Base-by-base conservation (phyloP, 2,888 invertebrate genomes). In the Drosophila kambysellisi region DNA sequence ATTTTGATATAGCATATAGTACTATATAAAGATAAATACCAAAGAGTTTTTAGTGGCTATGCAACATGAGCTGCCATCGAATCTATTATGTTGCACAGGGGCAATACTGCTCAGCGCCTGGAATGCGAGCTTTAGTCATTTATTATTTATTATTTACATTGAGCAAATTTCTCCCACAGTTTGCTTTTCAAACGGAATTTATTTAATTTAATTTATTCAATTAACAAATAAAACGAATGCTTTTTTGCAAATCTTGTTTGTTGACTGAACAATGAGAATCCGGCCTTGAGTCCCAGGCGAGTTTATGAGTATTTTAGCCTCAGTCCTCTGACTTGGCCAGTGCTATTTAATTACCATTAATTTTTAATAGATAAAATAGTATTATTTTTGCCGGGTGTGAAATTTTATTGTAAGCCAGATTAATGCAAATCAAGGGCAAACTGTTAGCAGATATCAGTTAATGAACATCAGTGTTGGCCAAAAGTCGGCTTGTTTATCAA, bases 211-310 rank as follows among this genome's bases (percentile, higher is more conserved):
- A 52, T 33, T 33, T 52, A 52, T 52, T 33, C 15, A 52, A 52
- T 52, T 52, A 33, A 33, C 33, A 20, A 51, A 32, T 11, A 32
- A 51, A n/a, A 32, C n/a, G 12, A 6, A 12, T 7, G 12, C 9
- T 20, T 0, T n/a, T 11, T 30, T 32, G 30, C 30, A 7, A 17
- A 50, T 3, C 17, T 51, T 4, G 11, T 1, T n/a, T 11, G 8
- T 29, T 29, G 9, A 29, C 33, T 53, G 52, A 33, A 53, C 20
- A 53, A 53, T 53, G 25, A 9, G 25, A 53, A 53, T 33, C 20
- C 32, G 20, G 53, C 53, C 3, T 6, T 9, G 25, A 35, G 15
- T 25, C 15, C 35, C 35, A 35, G 25, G 6, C 6, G 17, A 35
- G 20, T 6, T 3, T 33, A 11, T 35, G 9, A 25, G 25, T 35